Percentiles rank a stretch among this genome's conserved stretches.
Conservation (phyloP, 2,888 invertebrate genomes). For the Kryphioiulus occultus region DNA sequence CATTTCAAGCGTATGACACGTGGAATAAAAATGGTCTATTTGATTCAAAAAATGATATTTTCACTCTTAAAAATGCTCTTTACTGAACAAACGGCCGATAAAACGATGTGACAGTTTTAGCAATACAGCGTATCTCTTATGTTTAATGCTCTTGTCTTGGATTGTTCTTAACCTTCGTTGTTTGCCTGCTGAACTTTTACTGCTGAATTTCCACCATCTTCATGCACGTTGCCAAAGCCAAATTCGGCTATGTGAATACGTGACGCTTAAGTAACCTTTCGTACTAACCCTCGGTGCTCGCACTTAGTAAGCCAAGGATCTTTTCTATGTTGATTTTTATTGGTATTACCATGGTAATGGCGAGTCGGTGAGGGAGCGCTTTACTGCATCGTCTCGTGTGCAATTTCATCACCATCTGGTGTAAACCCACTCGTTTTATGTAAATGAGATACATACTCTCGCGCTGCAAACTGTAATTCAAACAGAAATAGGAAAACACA, state of each 20-base stretch:
- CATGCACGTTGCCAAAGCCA: background rate
- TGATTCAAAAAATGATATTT: background rate
- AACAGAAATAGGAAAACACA: background rate
- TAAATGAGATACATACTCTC: background rate
- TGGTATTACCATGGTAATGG: constrained; percentile 23
- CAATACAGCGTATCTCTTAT: background rate
- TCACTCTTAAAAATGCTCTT: background rate
- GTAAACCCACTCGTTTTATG: constrained; percentile 23
- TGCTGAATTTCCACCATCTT: background rate
- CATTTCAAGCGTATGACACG: background rate
- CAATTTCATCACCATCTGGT: constrained; percentile 23
- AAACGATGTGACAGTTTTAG: constrained; percentile 12
- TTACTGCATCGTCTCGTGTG: background rate
- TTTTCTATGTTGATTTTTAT: constrained; percentile 23
- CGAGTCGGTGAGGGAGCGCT: background rate
- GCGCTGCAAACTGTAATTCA: background rate
- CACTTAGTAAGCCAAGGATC: constrained; percentile 13
- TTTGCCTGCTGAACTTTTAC: background rate
- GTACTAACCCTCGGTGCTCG: constrained; percentile 3
- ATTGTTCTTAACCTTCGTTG: background rate
- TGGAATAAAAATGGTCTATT: background rate
- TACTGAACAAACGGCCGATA: background rate
- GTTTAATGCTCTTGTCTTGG: background rate
- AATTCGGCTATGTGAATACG: background rate
- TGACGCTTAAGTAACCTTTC: background rate